Percentiles rank a stretch among this genome's conserved stretches.
Conservation (phyloP, 2,797 vertebrate genomes). For the Propithecus deckenii region DNA sequence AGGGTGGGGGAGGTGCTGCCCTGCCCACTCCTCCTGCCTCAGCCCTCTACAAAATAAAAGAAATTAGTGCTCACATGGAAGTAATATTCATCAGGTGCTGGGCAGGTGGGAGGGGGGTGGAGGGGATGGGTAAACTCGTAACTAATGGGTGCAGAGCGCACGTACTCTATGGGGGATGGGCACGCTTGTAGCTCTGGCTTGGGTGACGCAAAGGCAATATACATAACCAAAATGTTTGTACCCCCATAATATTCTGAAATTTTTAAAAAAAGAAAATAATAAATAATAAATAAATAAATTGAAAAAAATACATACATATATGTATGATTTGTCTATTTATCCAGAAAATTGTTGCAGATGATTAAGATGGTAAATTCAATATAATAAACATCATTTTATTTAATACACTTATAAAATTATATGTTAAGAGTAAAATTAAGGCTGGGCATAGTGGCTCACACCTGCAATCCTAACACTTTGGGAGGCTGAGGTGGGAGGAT, state of each 20-base stretch:
- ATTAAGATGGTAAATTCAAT: neutral
- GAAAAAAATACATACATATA: neutral
- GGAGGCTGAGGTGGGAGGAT: neutral
- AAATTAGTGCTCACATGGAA: too few species aligned
- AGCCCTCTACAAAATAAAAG: neutral
- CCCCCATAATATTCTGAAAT: too few species aligned
- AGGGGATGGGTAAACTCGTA: too few species aligned
- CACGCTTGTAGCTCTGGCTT: too few species aligned
- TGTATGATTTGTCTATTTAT: neutral
- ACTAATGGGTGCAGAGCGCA: too few species aligned
- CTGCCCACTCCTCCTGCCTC: neutral
- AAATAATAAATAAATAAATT: neutral
- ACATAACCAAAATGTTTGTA: too few species aligned
- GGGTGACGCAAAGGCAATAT: too few species aligned
- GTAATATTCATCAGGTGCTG: too few species aligned
- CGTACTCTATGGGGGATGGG: too few species aligned
- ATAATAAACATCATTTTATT: neutral
- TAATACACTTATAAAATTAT: neutral
- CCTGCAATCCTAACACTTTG: neutral
- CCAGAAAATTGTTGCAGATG: neutral
- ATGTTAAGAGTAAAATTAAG: neutral
- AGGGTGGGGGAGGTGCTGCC: neutral
- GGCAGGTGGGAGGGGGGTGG: too few species aligned
- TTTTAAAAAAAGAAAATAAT: too few species aligned
- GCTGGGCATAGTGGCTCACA: too few species aligned